Evolutionary conservation across 1,140 invertebrate species (phyloP).

Genomic region (Caenorhabditis remanei): DNA sequence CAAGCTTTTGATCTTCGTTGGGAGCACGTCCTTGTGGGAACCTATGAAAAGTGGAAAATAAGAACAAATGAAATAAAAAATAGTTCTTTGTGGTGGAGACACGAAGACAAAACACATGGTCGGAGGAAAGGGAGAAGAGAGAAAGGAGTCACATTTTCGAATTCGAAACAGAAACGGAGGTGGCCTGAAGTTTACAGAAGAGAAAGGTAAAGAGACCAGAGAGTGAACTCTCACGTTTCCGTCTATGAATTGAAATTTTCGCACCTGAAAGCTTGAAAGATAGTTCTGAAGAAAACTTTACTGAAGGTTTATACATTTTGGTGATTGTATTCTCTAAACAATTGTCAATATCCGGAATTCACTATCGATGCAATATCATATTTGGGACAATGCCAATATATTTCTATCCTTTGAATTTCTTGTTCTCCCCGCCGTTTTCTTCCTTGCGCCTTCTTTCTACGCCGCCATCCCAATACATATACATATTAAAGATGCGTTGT

Average conservation of each 20-base stretch:
- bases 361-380: constrained; percentile 30
- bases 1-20: not conserved
- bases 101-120: not conserved
- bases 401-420: not conserved
- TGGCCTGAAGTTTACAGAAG: not conserved
- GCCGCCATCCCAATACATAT: not conserved
- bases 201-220: not conserved
- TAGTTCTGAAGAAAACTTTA: too few species aligned
- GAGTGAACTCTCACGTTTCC: not conserved
- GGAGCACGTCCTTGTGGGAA: not conserved
- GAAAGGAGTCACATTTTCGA: constrained; percentile 2
- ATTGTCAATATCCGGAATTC: not conserved
- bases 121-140: not conserved
- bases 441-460: not conserved
- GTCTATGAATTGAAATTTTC: not conserved
- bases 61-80: constrained; percentile 3
- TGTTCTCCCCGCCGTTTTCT: not conserved
- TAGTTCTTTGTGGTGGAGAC: constrained; percentile 4
- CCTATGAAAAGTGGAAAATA: not conserved
- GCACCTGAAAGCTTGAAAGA: too few species aligned
- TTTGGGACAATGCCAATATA: constrained; percentile 47
- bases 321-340: not conserved
- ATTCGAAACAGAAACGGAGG: constrained; percentile 22
- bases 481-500: constrained; percentile 11
- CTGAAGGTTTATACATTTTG: constrained; percentile 9